Percentiles rank a stretch among this genome's conserved stretches.
phyloP scores from a whole-genome alignment of 92 coral and sea anemone species.

The Parazoanthus swiftii region DNA sequence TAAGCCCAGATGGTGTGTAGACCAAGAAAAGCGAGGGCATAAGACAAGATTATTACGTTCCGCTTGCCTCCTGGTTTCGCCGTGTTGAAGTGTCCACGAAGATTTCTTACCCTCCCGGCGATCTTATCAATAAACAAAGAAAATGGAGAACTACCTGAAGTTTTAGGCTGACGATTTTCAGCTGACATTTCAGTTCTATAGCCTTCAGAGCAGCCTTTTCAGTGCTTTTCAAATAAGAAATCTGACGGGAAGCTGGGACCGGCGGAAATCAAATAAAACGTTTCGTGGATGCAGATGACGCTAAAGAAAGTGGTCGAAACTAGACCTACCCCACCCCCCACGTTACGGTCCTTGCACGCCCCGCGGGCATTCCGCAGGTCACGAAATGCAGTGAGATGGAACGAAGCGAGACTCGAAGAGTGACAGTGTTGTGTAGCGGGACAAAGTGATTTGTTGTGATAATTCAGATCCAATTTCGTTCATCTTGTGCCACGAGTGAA shows the following conservation, averaged over 20 bases:
- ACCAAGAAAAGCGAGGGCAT: slow-evolving; percentile 66
- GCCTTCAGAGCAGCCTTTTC: not conserved
- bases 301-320: not conserved
- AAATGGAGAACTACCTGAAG: slow-evolving; percentile 32
- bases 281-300: not conserved
- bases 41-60: slow-evolving; percentile 66
- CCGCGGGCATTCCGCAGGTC: slow-evolving; percentile 33
- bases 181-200: not conserved
- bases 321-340: not conserved
- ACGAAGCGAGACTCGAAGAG: slow-evolving; percentile 20
- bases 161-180: slow-evolving; percentile 9
- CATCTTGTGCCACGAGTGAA: slow-evolving; percentile 21
- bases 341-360: not conserved
- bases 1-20: slow-evolving; percentile 80
- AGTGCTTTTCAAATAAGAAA: not conserved
- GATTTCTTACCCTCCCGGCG: slow-evolving; percentile 35
- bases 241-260: not conserved
- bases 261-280: not conserved
- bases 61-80: slow-evolving; percentile 73
- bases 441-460: slow-evolving; percentile 41
- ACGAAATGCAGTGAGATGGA: slow-evolving; percentile 42
- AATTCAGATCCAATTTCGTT: slow-evolving; percentile 40
- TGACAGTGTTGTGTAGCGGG: slow-evolving; percentile 16
- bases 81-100: slow-evolving; percentile 55
- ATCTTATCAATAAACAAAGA: slow-evolving; percentile 40